Conservation (phyloP, 1,140 invertebrate genomes). For the Lerema accius region DNA sequence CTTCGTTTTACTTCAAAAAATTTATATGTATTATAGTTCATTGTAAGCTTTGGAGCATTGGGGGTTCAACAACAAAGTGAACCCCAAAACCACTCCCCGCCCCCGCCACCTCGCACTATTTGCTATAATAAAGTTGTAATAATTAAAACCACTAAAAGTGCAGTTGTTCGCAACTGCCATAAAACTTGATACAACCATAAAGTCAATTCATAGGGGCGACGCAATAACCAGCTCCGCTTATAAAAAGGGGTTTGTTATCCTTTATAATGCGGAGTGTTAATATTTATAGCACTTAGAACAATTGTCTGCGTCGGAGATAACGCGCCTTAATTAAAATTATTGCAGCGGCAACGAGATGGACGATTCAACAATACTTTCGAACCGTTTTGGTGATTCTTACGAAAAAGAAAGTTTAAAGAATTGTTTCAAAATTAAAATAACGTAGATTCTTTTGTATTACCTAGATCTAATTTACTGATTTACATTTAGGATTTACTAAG, state of each 20-base stretch:
- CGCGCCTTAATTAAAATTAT: not conserved
- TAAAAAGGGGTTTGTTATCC: constrained; percentile 16
- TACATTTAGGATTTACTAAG: no score
- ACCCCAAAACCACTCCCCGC: no score
- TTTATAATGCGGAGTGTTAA: constrained; percentile 11
- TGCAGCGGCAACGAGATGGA: not conserved
- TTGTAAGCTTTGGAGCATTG: no score
- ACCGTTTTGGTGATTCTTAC: no score
- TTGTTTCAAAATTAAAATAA: not conserved
- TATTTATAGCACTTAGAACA: constrained; percentile 21
- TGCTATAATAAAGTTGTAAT: constrained; percentile 12
- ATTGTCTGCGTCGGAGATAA: constrained; percentile 1
- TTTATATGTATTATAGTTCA: no score
- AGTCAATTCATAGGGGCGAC: constrained; percentile 25
- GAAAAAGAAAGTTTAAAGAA: not conserved
- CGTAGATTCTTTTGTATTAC: no score
- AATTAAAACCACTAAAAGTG: constrained; percentile 30
- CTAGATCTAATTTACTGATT: no score
- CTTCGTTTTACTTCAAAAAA: no score
- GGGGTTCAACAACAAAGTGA: no score
- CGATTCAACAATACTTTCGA: not conserved
- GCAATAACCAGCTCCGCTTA: constrained; percentile 5
- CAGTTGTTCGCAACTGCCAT: constrained; percentile 24
- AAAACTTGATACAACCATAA: constrained; percentile 28
- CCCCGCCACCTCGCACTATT: no score